Evolutionary conservation across 2,113 vertebrate species (phyloP), one percentile per base, ranked within the genome.

Genomic region (Pituophis catenifer): DNA sequence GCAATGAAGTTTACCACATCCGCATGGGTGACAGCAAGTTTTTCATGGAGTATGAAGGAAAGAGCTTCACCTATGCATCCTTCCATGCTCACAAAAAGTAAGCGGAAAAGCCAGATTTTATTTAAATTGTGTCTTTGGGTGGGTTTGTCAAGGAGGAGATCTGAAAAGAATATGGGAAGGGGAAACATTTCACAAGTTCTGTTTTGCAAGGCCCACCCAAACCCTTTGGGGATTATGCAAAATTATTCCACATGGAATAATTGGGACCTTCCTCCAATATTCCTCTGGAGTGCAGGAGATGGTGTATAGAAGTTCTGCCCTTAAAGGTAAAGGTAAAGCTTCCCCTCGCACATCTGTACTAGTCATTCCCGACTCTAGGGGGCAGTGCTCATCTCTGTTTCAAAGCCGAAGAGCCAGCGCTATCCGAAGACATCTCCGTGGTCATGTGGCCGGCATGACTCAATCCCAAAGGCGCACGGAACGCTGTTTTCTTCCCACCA

Each of bases 21-120:
- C 98, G 98, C 4, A 97, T 99, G 97, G 98, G 98, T 0, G 99
- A 99, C 98, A 99, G 99, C 98, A 99, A 99, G 95, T 99, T 99
- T 96, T 99, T 99, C 93, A 98, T 98, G 88, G 99, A 99, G 95
- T 99, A 99, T 1, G 98, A 99, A 65, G 99, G 99, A 48, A 99
- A 99, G 97, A 99, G 99, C 96, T 99, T 99, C 97, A 99, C 99
- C 92, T 99, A 99, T 0, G 99, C 99, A 0, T 99, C 99, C 91
- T 99, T 99, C 97, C 99, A 99, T 0, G 99, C 99, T 0, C 99
- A 99, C 97, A 99, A 99, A 96, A 99, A 99, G 99, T 99, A 94
- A 97, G 98, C 17, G 0, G 91, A 13, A 75, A 50, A 21, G 15
- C 33, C 15, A 0, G 53, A 13, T 19, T 38, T 44, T 3, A 26